Percentiles rank a stretch among this genome's conserved stretches.
These are phyloP conservation scores for Lepeophtheirus salmonis DNA, from an alignment of 1,140 invertebrate genomes.

Conservation along the genomic window DNA sequence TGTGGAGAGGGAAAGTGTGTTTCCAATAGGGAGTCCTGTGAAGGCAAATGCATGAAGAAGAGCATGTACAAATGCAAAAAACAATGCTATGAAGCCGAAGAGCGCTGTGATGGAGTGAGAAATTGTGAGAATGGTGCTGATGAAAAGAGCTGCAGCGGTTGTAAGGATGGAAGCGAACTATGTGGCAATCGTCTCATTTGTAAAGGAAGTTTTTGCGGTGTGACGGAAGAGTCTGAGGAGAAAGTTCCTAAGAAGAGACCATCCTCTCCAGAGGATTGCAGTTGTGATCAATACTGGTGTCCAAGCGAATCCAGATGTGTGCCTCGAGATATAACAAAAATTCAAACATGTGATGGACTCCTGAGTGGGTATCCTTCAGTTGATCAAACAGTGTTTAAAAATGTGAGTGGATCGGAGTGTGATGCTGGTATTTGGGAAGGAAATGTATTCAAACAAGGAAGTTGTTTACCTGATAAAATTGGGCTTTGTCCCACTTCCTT, in stretches of 20 bases:
- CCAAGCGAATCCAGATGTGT: background rate
- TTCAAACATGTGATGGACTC: background rate
- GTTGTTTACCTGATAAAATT: background rate
- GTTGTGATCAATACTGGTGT: conserved; percentile 4
- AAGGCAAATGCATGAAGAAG: background rate
- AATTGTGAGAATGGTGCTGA: conserved; percentile 1
- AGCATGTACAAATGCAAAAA: background rate
- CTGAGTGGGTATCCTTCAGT: conserved; percentile 2
- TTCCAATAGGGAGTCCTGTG: conserved; percentile 1
- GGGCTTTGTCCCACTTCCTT: background rate
- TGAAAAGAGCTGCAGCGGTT: background rate
- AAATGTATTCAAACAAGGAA: background rate
- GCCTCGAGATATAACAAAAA: background rate
- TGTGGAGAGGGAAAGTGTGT: background rate
- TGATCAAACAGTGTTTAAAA: background rate
- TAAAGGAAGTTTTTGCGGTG: background rate
- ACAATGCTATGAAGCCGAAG: conserved; percentile 3
- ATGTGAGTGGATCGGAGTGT: background rate
- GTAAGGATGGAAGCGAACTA: background rate
- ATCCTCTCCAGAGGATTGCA: background rate
- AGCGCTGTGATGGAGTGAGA: conserved; percentile 2
- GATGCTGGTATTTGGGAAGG: conserved; percentile 2
- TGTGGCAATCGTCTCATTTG: background rate
- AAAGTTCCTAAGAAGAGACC: background rate
- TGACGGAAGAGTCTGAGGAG: background rate